Percentiles rank a stretch among this genome's conserved stretches.
Conservation (phyloP, 2,888 invertebrate genomes). For the Eristalinus aeneus region DNA sequence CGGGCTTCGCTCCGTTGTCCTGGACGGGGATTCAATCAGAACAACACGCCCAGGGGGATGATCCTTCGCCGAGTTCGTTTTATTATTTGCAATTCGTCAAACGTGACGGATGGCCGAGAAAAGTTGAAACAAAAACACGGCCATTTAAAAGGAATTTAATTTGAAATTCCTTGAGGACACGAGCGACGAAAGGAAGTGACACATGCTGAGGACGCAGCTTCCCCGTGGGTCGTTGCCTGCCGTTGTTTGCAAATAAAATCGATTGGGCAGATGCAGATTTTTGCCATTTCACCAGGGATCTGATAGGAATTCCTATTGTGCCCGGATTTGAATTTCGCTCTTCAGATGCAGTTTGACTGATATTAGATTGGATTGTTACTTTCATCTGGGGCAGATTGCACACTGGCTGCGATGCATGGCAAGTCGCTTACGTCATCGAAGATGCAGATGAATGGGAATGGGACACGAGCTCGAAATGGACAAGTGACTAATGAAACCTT, state of each 20-base stretch:
- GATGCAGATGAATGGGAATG: background rate
- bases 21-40: slow-evolving; percentile 13
- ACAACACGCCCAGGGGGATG: slow-evolving; percentile 16
- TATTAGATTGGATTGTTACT: background rate
- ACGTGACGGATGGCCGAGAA: slow-evolving; percentile 29
- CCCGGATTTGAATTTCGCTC: slow-evolving; percentile 1
- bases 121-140: slow-evolving; percentile 27
- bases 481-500: background rate
- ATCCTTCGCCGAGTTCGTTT: background rate
- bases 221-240: background rate
- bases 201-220: background rate
- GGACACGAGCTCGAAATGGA: background rate
- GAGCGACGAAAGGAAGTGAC: slow-evolving; percentile 5
- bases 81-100: slow-evolving; percentile 44
- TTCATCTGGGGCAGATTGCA: background rate
- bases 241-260: slow-evolving; percentile 11
- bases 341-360: slow-evolving; percentile 14
- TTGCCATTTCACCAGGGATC: background rate
- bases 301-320: slow-evolving; percentile 28
- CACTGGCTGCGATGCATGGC: background rate
- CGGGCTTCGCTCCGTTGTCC: background rate
- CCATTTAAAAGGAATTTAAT: slow-evolving; percentile 43
- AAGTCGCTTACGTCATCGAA: background rate
- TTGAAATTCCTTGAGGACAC: slow-evolving; percentile 38
- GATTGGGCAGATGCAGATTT: slow-evolving; percentile 26